Percentiles rank a stretch among this genome's conserved stretches.
These are phyloP conservation scores for Uromys caudimaculatus DNA, from an alignment of 2,797 vertebrate species.

Conservation along the genomic window DNA sequence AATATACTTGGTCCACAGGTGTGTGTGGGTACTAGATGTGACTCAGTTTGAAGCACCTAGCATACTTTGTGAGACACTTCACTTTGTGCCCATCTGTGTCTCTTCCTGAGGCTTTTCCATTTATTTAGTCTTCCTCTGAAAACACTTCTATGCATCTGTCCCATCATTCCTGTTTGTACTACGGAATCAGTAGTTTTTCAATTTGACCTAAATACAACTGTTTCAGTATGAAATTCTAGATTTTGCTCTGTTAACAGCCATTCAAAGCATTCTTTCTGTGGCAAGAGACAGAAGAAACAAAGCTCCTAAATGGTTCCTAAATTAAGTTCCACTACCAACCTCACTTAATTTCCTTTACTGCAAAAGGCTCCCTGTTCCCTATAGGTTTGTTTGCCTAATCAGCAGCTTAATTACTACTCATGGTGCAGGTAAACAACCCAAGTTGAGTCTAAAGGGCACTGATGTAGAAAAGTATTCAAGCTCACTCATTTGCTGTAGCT, in stretches of 20 bases:
- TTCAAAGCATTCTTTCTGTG: not conserved
- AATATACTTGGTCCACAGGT: not conserved
- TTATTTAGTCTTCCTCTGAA: conserved; percentile 9
- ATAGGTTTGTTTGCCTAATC: conserved; percentile 48
- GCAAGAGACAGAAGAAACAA: not conserved
- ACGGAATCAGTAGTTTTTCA: conserved; percentile 19
- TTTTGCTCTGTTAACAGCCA: not conserved
- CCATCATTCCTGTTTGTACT: not conserved
- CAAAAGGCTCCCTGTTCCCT: conserved; percentile 11
- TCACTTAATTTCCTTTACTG: conserved; percentile 25
- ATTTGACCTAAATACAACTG: not conserved
- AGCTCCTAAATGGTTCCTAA: conserved; percentile 40
- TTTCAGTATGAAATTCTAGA: conserved; percentile 46
- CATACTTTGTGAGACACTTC: not conserved
- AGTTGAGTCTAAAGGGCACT: conserved; percentile 48
- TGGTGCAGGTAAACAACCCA: conserved; percentile 55
- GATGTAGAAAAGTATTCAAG: conserved; percentile 31
- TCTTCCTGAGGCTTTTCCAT: conserved; percentile 1
- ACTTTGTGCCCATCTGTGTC: not conserved
- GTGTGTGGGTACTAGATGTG: not conserved
- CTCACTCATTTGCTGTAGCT: not conserved
- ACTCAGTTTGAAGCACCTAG: not conserved
- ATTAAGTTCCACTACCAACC: conserved; percentile 51
- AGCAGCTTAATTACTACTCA: conserved; percentile 51
- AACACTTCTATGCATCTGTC: conserved; percentile 3